Percentiles rank a stretch among this genome's conserved stretches.
Conservation (phyloP, 2,888 invertebrate species). For the Dryococelus australis region DNA sequence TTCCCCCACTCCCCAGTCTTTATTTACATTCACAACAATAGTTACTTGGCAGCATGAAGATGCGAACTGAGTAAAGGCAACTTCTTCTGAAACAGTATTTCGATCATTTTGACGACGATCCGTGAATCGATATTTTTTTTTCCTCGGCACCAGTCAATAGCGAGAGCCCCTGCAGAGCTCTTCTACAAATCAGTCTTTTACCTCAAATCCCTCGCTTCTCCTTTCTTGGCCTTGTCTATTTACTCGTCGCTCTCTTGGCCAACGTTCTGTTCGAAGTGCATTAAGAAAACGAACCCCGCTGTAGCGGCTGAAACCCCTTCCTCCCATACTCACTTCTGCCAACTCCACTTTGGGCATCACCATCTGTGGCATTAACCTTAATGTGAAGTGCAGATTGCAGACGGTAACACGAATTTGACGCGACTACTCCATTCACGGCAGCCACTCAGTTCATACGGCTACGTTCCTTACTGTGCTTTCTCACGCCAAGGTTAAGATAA, state of each 20-base stretch:
- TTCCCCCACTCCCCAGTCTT: no score
- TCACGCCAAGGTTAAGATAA: background rate
- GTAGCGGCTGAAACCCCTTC: background rate
- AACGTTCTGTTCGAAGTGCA: background rate
- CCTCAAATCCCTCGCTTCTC: background rate
- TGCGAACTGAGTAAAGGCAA: no score
- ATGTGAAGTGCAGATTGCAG: background rate
- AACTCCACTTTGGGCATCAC: background rate
- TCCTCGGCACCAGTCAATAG: background rate
- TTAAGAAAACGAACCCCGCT: background rate
- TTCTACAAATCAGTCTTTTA: background rate
- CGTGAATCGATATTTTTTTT: background rate
- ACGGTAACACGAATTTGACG: no score
- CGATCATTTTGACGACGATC: no score
- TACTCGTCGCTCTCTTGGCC: background rate
- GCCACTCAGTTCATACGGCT: no score
- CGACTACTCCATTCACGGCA: no score
- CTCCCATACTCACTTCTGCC: background rate
- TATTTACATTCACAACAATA: no score
- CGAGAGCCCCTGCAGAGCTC: background rate
- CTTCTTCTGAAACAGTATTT: no score
- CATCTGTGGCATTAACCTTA: background rate
- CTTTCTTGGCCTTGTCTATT: background rate
- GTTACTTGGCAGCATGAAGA: no score
- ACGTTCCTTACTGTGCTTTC: background rate